Conservation (phyloP, 2,113 vertebrate species). For the Alces alces region DNA sequence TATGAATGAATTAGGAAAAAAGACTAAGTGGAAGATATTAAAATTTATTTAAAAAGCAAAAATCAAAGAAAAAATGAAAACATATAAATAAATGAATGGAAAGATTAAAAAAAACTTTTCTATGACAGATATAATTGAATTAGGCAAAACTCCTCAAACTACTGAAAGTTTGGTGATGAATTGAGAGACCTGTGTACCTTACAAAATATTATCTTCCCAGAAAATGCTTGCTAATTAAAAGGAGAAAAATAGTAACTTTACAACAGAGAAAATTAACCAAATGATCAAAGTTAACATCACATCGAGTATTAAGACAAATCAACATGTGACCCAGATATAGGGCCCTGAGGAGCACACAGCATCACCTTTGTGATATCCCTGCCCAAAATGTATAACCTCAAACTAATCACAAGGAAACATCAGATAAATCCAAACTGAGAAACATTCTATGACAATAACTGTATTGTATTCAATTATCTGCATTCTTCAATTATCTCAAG, state of each 20-base stretch:
- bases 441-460: not conserved
- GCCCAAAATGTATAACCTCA: not conserved
- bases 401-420: not conserved
- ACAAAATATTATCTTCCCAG: not conserved
- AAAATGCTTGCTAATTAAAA: not conserved
- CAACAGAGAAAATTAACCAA: not conserved
- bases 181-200: not conserved
- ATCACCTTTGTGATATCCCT: not conserved
- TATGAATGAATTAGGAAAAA: not conserved
- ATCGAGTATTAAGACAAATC: not conserved
- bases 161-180: not conserved
- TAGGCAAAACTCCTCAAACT: not conserved
- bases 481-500: not conserved
- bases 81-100: not conserved
- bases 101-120: not conserved
- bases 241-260: not conserved
- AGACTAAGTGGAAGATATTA: not conserved
- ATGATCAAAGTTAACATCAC: not conserved
- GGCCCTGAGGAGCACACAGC: not conserved
- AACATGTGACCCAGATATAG: not conserved
- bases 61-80: not conserved
- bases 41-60: not conserved
- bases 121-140: not conserved
- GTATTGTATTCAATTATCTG: not conserved
- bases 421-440: not conserved